phyloP scores from a whole-genome alignment of 1,140 invertebrate genomes.

The Anadara kagoshimensis region DNA sequence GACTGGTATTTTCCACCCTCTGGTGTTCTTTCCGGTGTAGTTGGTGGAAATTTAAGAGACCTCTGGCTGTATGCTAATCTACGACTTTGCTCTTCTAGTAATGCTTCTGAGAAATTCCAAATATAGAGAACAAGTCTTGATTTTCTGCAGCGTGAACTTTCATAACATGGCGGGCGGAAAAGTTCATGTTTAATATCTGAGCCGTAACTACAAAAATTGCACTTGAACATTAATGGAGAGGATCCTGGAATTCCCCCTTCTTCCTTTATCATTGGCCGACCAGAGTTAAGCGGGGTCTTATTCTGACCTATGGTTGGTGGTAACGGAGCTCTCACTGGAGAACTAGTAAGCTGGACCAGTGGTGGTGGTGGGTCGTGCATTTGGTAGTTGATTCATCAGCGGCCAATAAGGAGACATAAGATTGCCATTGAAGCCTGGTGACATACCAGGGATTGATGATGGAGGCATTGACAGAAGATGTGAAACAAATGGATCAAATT shows the following conservation, averaged over 20 bases:
- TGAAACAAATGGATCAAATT: conserved; percentile 46
- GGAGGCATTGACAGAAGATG: conserved; percentile 44
- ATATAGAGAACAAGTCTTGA: conserved; percentile 68
- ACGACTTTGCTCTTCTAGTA: conserved; percentile 58
- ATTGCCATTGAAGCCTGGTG: conserved; percentile 47
- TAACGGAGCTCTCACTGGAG: conserved; percentile 20
- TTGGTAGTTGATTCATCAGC: conserved; percentile 56
- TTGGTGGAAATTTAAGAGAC: neutral
- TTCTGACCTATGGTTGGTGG: conserved; percentile 5
- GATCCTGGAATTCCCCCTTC: too few species aligned
- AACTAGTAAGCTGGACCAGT: conserved; percentile 33
- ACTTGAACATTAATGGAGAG: conserved; percentile 55
- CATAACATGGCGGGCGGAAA: conserved; percentile 72
- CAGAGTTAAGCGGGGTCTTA: conserved; percentile 1
- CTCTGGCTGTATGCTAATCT: conserved; percentile 21
- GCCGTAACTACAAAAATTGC: conserved; percentile 73
- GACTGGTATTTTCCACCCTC: conserved; percentile 9
- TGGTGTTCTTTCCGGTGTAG: conserved; percentile 20
- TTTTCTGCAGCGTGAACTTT: conserved; percentile 73
- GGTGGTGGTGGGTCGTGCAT: conserved; percentile 49
- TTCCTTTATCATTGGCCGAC: conserved; percentile 2
- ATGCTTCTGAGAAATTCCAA: conserved; percentile 62
- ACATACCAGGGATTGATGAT: conserved; percentile 38
- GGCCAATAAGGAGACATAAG: conserved; percentile 67
- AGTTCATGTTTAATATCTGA: conserved; percentile 69